These are phyloP conservation scores for Lysandra bellargus DNA, from an alignment of 2,888 invertebrate species.

Conservation along the genomic window DNA sequence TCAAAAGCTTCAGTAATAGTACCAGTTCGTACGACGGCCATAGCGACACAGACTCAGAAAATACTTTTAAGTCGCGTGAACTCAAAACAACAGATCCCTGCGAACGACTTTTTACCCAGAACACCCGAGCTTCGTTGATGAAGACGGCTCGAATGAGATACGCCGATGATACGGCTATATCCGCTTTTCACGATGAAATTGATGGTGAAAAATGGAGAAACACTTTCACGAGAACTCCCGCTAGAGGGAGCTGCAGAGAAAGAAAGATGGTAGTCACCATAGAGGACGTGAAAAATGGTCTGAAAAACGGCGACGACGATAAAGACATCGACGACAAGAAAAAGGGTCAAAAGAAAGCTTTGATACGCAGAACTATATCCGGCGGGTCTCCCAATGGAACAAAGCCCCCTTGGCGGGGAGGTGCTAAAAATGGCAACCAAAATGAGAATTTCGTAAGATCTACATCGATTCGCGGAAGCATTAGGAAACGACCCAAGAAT, in stretches of 20 bases:
- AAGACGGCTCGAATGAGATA: conserved; percentile 82
- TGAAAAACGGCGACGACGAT: conserved; percentile 64
- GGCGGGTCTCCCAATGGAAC: conserved; percentile 56
- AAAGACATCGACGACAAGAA: conserved; percentile 68
- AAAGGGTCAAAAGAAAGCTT: conserved; percentile 56
- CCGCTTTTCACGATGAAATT: conserved; percentile 63
- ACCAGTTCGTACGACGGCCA: conserved; percentile 84
- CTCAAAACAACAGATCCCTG: conserved; percentile 66
- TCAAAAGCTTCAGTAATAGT: conserved; percentile 80
- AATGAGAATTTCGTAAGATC: conserved; percentile 63
- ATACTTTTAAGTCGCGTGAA: conserved; percentile 67
- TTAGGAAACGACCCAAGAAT: conserved; percentile 65
- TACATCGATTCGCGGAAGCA: conserved; percentile 68
- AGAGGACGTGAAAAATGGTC: conserved; percentile 72
- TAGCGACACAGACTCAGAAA: conserved; percentile 84
- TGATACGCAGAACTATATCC: conserved; percentile 60
- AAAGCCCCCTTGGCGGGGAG: conserved; percentile 75
- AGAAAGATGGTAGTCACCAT: conserved; percentile 74
- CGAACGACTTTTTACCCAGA: conserved; percentile 78
- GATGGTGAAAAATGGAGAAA: conserved; percentile 70
- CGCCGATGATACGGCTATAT: conserved; percentile 70
- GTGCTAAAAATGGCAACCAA: conserved; percentile 59
- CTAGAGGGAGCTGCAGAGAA: conserved; percentile 69
- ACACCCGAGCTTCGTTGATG: conserved; percentile 81
- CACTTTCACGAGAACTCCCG: conserved; percentile 61